Base-by-base conservation (phyloP, 2,797 vertebrate species). In the Melanotaenia pygmaea region DNA sequence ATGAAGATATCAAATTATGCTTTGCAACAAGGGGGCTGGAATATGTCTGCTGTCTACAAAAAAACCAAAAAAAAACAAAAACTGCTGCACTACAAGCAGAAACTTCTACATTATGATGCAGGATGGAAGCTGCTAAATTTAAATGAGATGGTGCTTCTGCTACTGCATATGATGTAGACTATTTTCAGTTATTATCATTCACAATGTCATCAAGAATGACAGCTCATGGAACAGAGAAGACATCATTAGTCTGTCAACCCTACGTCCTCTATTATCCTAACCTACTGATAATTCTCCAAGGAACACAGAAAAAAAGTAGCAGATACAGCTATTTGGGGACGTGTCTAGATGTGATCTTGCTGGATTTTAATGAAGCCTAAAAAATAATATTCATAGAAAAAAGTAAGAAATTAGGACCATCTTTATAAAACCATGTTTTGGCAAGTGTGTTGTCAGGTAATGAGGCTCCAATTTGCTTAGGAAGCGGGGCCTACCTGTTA, bases 391-490 rank as follows among this genome's bases (percentile, higher is more conserved):
- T 26, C 0, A 51, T 11, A 11, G 8, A 51, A 22, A 63, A 47
- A 40, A 32, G 24, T 32, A 66, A 34, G 20, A 3, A 26, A 3
- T 67, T 35, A 67, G 37, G 38, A 20, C 30, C 1, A 6, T 59
- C 30, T 67, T 34, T 37, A 26, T 28, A 57, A 56, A 67, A 35
- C 14, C 38, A 26, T 40, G 38, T 56, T 40, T 30, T 0, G 7
- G 8, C 16, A 51, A 26, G 59, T 50, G 20, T 38, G 34, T n/a
- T 70, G 35, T 40, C 61, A 70, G 34, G 28, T 64, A 51, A 64
- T 56, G 37, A 70, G 43, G 37, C 12, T 50, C 38, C 64, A 63
- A 64, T 61, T 40, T 70, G 24, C 38, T 56, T 26, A 28, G 14
- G 64, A 67, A 72, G 47, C 20, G 35, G 24, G 9, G n/a, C 51